Base-by-base conservation (phyloP, 2,888 invertebrate genomes). In the Nomada fucata region DNA sequence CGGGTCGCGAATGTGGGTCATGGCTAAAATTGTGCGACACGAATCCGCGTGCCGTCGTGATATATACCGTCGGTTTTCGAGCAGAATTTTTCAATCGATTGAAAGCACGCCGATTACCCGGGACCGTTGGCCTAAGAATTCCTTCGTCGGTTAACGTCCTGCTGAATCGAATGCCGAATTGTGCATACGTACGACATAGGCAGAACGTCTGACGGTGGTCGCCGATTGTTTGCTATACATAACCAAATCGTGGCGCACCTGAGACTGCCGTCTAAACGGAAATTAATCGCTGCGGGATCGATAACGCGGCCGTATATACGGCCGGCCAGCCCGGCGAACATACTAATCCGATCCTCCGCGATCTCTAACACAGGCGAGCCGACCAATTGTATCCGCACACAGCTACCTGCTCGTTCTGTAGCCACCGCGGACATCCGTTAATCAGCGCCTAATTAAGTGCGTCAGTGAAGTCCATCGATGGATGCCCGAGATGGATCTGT, bases 371-470 rank as follows among this genome's bases (percentile, higher is more conserved):
- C 76, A 71, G 69, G 44, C 36, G 72, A 59, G 79, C 73, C 79
- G 80, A 89, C 87, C 89, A 88, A 90, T 90, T 88, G 89, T 83
- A 77, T 79, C 82, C 84, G 73, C 83, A 86, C 82, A 83, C 79
- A 26, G 60, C 82, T 81, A 82, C 86, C 83, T 79, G 82, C 71
- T 72, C 83, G 73, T 65, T 60, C 65, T 78, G 67, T 57, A 79
- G 74, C 76, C 50, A 79, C 80, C 83, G 77, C 85, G 86, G 88
- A 88, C 89, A 87, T 90, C 90, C 91, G 86, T 89, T 90, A 90
- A 90, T 90, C 91, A 89, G 85, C 79, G 85, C 72, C 88, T 89
- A 91, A 90, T 90, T 90, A 90, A 90, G 89, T 89, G 88, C 86
- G 88, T 90, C 90, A 86, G 87, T 85, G 83, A 88, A 90, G 86